Percentiles rank a stretch among this genome's conserved stretches.
These are phyloP conservation scores for Zapornia atra DNA, from an alignment of 2,113 vertebrate genomes.

Conservation along the genomic window DNA sequence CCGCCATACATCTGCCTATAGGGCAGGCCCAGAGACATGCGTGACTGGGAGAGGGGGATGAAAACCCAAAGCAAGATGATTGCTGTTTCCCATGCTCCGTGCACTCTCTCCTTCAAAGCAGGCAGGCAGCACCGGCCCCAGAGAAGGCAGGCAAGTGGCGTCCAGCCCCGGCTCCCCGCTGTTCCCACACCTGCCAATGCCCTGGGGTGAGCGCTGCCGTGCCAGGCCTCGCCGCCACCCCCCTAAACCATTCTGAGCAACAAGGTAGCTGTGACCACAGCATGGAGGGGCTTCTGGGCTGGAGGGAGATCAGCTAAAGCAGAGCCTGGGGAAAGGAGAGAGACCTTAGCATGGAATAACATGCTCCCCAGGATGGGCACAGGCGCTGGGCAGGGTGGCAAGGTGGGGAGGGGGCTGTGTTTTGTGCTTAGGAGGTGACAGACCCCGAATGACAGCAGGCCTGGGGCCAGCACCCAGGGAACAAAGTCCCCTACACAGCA, in stretches of 20 bases:
- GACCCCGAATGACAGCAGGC: neutral
- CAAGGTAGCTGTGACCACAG: fast-evolving
- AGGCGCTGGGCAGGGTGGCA: fast-evolving
- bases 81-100: neutral
- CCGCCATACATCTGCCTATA: neutral
- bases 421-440: neutral
- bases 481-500: neutral
- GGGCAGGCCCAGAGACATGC: constrained; percentile 18
- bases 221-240: fast-evolving
- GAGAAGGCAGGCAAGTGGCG: neutral
- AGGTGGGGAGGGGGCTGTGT: neutral
- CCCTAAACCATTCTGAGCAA: neutral
- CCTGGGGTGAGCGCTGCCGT: fast-evolving
- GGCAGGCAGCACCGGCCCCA: neutral
- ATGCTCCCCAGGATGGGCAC: fast-evolving
- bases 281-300: neutral
- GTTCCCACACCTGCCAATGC: fast-evolving
- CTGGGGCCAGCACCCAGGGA: neutral
- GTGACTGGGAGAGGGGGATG: neutral
- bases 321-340: neutral
- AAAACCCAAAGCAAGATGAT: neutral
- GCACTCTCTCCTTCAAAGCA: neutral
- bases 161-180: fast-evolving
- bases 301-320: neutral
- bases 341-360: fast-evolving